Conservation (phyloP, 2,113 vertebrate genomes). For the Callithrix jacchus region DNA sequence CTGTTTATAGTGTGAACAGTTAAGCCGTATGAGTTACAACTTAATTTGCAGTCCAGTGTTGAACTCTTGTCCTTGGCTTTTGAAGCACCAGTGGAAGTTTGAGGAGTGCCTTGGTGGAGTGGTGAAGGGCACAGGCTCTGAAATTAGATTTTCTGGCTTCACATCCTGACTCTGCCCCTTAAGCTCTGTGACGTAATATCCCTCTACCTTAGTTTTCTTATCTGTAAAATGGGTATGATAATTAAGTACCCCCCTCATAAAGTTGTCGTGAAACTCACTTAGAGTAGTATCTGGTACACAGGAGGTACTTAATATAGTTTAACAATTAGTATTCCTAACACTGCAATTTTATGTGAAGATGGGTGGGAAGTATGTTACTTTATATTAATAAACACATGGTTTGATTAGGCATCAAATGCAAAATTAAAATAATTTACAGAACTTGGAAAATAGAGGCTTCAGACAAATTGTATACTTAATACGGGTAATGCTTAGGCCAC, state of each 20-base stretch:
- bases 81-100: neutral
- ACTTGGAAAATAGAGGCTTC: neutral
- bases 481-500: neutral
- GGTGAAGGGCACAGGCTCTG: neutral
- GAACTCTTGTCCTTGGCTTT: neutral
- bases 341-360: neutral
- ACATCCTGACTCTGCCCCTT: neutral
- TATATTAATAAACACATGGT: neutral
- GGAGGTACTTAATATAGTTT: neutral
- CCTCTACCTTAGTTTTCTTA: neutral
- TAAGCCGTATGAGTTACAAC: neutral
- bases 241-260: neutral
- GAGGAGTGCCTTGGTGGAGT: neutral
- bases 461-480: neutral
- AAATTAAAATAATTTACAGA: neutral
- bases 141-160: neutral
- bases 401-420: neutral
- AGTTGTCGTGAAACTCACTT: neutral
- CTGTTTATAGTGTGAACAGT: neutral
- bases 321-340: neutral
- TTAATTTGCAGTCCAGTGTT: neutral
- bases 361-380: neutral
- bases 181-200: neutral
- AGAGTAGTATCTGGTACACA: neutral
- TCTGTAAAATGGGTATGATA: neutral